A percentile compares a stretch with the other conserved stretches of the same genome.
Evolutionary conservation across 64 coral and sea anemone genomes (phyloP).

Genomic region (Platygyra sinensis): DNA sequence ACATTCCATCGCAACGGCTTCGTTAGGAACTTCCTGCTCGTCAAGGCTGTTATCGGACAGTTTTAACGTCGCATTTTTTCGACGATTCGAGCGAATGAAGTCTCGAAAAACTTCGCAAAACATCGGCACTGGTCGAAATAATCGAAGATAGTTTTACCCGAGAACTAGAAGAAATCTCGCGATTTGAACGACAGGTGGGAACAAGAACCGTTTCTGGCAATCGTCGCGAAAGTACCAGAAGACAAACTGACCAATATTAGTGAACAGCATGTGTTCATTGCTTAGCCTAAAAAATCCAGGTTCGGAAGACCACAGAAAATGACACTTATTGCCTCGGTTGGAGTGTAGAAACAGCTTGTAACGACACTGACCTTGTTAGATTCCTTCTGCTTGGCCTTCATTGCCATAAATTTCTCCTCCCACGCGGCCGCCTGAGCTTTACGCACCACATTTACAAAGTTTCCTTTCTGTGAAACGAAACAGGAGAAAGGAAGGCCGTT

Average conservation of each 20-base stretch:
- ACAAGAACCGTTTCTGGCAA: not conserved
- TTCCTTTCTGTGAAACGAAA: conserved; percentile 56
- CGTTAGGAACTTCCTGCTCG: not conserved
- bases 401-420: conserved; percentile 96
- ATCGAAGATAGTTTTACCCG: not conserved
- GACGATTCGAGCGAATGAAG: not conserved
- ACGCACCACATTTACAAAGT: conserved; percentile 90
- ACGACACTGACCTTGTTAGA: conserved; percentile 25
- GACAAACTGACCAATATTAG: too few species aligned
- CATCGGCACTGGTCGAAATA: not conserved
- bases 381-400: conserved; percentile 91
- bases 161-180: too few species aligned
- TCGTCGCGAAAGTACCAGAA: too few species aligned
- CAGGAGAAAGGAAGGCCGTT: too few species aligned
- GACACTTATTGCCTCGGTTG: not conserved
- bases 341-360: not conserved
- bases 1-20: not conserved
- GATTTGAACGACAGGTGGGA: not conserved
- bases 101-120: not conserved
- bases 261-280: too few species aligned
- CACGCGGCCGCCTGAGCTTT: conserved; percentile 89
- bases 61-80: not conserved
- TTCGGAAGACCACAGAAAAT: not conserved
- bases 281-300: too few species aligned
- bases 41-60: not conserved